Evolutionary conservation across 2,113 vertebrate species (phyloP).

Genomic region (Brachionichthys hirsutus): DNA sequence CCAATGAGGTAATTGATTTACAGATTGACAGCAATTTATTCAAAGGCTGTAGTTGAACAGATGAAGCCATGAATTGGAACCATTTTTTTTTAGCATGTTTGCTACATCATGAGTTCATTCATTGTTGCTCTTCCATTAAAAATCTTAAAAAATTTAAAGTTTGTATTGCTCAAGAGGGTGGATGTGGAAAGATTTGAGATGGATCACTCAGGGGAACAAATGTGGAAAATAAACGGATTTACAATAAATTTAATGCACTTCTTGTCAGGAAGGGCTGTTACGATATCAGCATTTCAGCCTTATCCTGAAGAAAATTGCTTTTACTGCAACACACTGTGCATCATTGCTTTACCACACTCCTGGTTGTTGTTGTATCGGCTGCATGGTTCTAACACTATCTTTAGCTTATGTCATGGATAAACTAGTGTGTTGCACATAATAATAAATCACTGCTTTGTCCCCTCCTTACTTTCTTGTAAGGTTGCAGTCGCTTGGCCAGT

Average conservation of each 20-base stretch:
- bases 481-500: conserved; percentile 28
- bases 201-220: conserved; percentile 18
- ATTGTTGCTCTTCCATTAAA: background rate
- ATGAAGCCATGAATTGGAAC: conserved; percentile 12
- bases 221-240: background rate
- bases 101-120: background rate
- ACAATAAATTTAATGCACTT: conserved; percentile 13
- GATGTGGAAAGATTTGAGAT: conserved; percentile 4
- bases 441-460: conserved; percentile 44
- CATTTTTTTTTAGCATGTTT: conserved; percentile 1
- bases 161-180: conserved; percentile 4
- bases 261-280: conserved; percentile 15
- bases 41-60: conserved; percentile 13
- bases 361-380: conserved; percentile 15
- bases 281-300: conserved; percentile 13
- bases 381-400: conserved; percentile 35
- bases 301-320: conserved; percentile 29
- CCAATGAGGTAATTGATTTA: too few species aligned
- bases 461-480: conserved; percentile 26
- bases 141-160: conserved; percentile 4
- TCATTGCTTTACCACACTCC: conserved; percentile 35
- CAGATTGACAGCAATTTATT: conserved; percentile 24
- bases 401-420: conserved; percentile 40
- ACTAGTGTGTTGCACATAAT: conserved; percentile 17
- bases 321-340: conserved; percentile 6